phyloP scores from a whole-genome alignment of 2,113 vertebrate genomes.

The Alouatta palliata region DNA sequence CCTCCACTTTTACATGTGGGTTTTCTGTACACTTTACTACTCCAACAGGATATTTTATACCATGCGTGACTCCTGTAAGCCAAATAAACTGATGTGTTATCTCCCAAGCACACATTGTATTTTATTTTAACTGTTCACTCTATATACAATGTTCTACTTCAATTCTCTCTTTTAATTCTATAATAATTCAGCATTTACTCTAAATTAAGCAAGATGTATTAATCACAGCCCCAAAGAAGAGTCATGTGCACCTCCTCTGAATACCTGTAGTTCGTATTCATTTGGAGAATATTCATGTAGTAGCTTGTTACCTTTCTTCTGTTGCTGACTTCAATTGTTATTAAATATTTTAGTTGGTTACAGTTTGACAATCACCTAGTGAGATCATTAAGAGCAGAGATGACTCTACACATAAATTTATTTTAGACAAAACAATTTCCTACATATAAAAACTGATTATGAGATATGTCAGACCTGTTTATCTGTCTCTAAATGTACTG shows the following conservation, averaged over 20 bases:
- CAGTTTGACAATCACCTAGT: not conserved
- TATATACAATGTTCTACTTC: not conserved
- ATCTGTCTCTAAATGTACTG: not conserved
- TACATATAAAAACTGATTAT: not conserved
- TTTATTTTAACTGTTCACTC: not conserved
- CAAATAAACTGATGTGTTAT: not conserved
- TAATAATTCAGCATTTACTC: not conserved
- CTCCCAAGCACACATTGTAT: not conserved
- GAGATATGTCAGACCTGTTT: not conserved
- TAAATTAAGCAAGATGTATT: not conserved
- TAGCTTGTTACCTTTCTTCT: not conserved
- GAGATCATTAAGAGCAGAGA: not conserved
- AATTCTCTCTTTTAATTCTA: not conserved
- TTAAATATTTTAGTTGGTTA: not conserved
- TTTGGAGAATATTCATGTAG: not conserved
- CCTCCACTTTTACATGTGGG: not conserved
- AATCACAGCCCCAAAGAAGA: not conserved
- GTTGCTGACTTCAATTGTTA: not conserved
- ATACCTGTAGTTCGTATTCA: not conserved
- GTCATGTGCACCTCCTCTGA: not conserved
- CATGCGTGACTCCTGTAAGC: not conserved
- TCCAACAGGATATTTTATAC: not conserved
- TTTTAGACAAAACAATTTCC: not conserved
- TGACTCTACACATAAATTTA: not conserved
- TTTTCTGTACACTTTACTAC: not conserved